Evolutionary conservation across 2,888 invertebrate species (phyloP), one percentile per base, ranked within the genome.

Genomic region (Cheilosia soror): DNA sequence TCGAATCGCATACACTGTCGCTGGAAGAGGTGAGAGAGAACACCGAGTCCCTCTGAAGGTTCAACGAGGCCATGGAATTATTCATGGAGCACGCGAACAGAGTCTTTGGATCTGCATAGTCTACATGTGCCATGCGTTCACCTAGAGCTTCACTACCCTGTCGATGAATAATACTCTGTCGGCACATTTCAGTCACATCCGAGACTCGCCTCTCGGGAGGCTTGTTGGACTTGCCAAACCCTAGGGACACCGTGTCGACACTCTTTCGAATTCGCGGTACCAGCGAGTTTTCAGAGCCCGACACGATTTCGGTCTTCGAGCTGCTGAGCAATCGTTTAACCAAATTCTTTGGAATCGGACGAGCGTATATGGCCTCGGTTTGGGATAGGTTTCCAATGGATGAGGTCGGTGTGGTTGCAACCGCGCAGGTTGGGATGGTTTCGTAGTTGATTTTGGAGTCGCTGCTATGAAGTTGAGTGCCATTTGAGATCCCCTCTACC

Each of bases 51-150:
- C 92, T 88, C 77, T 92, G 91, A 58, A 90, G 78, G 40, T 89
- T 88, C 15, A 88, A 33, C 5, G 89, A 88, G 0, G 88, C 85
- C n/a, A 90, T 90, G 2, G 91, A 91, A 76, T 85, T 88, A 42
- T 88, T 88, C n/a, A 65, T 51, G 0, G 88, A 87, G 15, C 72
- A 75, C n/a, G 88, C 88, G 51, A 94, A 94, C 25, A 97, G 92
- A 20, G 95, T 95, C 63, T 95, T 94, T 0, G 97, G 97, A 90
- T 97, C 96, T 0, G 96, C 96, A 89, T 97, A 97, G 90, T 97
- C 97, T 0, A 96, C 95, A 88, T 96, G 95, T 0, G 98, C 98
- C 90, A 98, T 97, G 87, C 97, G 95, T 49, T 97, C 97, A 0
- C 97, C 97, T 87, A 97, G 94, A 80, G 95, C 94, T 87, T 96